These are phyloP conservation scores for Anhinga anhinga DNA, from an alignment of 2,113 vertebrate species.

Conservation along the genomic window DNA sequence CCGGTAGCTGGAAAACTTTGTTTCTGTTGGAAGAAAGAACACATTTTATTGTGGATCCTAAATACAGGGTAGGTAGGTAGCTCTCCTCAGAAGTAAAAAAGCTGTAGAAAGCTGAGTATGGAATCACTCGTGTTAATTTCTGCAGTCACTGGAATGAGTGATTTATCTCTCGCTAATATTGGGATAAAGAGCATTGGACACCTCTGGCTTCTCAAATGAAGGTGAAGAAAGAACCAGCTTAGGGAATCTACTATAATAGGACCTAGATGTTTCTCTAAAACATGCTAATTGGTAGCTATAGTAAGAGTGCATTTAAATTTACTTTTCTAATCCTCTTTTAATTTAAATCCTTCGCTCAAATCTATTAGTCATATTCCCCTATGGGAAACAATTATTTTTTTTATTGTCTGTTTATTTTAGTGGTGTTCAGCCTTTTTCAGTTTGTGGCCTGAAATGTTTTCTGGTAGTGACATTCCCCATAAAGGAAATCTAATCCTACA, in stretches of 20 bases:
- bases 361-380: background rate
- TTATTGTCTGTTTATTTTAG: background rate
- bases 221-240: background rate
- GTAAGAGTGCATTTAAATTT: background rate
- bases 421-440: background rate
- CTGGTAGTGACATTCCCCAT: rapidly evolving
- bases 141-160: too few relatives aligned
- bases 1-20: background rate
- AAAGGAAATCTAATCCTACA: background rate
- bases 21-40: background rate
- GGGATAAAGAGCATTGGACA: background rate
- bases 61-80: background rate
- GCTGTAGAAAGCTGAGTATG: background rate
- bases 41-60: background rate
- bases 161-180: background rate
- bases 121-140: background rate
- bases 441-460: background rate
- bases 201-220: background rate
- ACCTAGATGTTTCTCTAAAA: background rate
- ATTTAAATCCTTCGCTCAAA: background rate
- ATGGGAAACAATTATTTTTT: background rate
- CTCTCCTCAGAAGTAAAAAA: background rate
- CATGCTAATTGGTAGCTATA: background rate
- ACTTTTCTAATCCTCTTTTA: background rate
- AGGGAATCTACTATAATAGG: background rate